Evolutionary conservation across 2,797 vertebrate species (phyloP).

Genomic region (Echiichthys vipera): DNA sequence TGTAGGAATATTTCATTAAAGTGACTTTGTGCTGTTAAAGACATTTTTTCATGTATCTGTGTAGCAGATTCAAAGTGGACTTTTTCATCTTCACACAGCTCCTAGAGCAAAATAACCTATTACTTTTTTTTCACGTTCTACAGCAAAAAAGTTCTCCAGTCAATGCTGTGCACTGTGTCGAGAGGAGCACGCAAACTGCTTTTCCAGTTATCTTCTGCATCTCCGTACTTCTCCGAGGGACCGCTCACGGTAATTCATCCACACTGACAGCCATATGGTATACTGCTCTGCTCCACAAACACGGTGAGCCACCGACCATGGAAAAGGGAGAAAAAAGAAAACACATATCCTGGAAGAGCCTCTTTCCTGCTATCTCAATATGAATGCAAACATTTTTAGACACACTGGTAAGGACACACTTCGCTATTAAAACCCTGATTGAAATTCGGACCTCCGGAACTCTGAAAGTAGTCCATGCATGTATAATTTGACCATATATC

Average conservation of each 20-base stretch:
- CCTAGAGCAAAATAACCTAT: constrained; percentile 56
- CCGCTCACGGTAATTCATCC: constrained; percentile 69
- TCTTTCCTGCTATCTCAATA: constrained; percentile 71
- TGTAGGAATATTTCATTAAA: constrained; percentile 22
- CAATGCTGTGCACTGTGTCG: constrained; percentile 46
- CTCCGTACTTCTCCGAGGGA: constrained; percentile 49
- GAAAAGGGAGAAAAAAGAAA: constrained; percentile 14
- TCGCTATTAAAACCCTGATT: constrained; percentile 44
- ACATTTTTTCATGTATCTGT: constrained; percentile 63
- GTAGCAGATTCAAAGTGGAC: constrained; percentile 58
- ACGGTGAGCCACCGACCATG: constrained; percentile 44
- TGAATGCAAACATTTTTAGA: constrained; percentile 63
- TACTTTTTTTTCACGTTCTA: constrained; percentile 32
- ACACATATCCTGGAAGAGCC: constrained; percentile 52
- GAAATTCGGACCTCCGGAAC: constrained; percentile 21
- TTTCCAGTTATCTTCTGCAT: constrained; percentile 75
- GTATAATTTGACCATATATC: constrained; percentile 55
- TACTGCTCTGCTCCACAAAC: constrained; percentile 75
- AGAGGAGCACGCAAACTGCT: constrained; percentile 63
- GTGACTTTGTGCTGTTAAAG: constrained; percentile 50
- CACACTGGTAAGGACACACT: constrained; percentile 24
- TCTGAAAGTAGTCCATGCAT: constrained; percentile 43
- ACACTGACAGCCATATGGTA: constrained; percentile 78
- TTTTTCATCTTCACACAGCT: constrained; percentile 33
- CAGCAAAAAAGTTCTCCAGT: constrained; percentile 37